Evolutionary conservation across 2,888 invertebrate species (phyloP).

Genomic region (Hemithea aestivaria): DNA sequence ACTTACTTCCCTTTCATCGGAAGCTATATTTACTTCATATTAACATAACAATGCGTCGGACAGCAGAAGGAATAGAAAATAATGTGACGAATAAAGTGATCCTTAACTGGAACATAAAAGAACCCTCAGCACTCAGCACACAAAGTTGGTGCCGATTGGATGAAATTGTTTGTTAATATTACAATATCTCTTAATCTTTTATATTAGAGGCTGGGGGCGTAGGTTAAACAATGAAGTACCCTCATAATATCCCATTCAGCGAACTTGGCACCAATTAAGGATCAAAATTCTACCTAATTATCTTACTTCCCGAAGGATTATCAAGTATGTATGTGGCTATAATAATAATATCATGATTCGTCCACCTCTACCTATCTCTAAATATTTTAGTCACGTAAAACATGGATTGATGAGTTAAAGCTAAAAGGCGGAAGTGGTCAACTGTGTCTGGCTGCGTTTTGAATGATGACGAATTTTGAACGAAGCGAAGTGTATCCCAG

Average conservation of each 20-base stretch:
- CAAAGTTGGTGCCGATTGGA: constrained; percentile 9
- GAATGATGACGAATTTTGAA: no score
- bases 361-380: constrained; percentile 1
- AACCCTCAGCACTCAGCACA: constrained; percentile 8
- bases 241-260: constrained; percentile 1
- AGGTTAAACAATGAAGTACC: neutral
- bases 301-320: constrained; percentile 7
- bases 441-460: constrained; percentile 2
- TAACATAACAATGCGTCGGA: constrained; percentile 10
- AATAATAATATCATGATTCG: constrained; percentile 4
- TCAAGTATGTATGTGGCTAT: neutral
- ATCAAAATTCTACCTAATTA: constrained; percentile 14
- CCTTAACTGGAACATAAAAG: constrained; percentile 10
- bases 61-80: constrained; percentile 7
- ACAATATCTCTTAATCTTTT: constrained; percentile 6
- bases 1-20: constrained; percentile 1
- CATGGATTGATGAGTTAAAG: constrained; percentile 10
- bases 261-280: neutral
- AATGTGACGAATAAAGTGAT: constrained; percentile 12
- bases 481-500: no score
- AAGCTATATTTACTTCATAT: constrained; percentile 4
- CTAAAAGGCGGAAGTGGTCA: constrained; percentile 14
- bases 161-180: constrained; percentile 10
- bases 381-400: constrained; percentile 14
- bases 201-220: neutral